phyloP scores from a whole-genome alignment of 2,797 vertebrate genomes.

The Jordanella pulchra region DNA sequence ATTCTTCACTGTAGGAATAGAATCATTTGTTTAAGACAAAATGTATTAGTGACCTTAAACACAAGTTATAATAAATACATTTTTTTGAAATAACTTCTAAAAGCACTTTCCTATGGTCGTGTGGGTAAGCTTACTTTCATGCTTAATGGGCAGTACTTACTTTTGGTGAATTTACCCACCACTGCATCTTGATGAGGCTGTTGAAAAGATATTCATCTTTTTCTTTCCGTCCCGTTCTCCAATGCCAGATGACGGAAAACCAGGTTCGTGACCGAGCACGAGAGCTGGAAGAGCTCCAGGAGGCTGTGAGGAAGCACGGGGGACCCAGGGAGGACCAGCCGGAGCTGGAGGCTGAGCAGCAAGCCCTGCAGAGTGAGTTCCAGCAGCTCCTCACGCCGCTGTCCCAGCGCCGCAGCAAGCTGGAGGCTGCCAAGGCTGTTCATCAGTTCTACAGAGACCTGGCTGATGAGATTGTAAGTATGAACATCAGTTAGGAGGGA shows the following conservation, averaged over 20 bases:
- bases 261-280: slow-evolving; percentile 85
- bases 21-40: neutral
- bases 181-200: slow-evolving; percentile 41
- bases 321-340: slow-evolving; percentile 72
- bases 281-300: slow-evolving; percentile 89
- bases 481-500: slow-evolving; percentile 10
- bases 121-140: slow-evolving; percentile 12
- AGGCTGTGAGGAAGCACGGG: slow-evolving; percentile 76
- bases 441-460: slow-evolving; percentile 92
- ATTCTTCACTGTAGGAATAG: slow-evolving; percentile 6
- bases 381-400: slow-evolving; percentile 87
- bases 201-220: slow-evolving; percentile 48
- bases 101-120: neutral
- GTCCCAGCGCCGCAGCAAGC: slow-evolving; percentile 83
- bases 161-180: slow-evolving; percentile 13
- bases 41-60: neutral
- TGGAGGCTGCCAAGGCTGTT: slow-evolving; percentile 85
- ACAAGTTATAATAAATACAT: neutral
- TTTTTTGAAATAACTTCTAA: neutral
- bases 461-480: slow-evolving; percentile 89
- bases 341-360: slow-evolving; percentile 78
- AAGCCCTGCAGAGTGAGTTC: slow-evolving; percentile 84
- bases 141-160: slow-evolving; percentile 9
- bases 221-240: slow-evolving; percentile 28
- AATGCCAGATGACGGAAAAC: slow-evolving; percentile 87